Evolutionary conservation across 53 echinoderm and acorn worm species (phyloP), one percentile per base, ranked within the genome.

Genomic region (Glandiceps talaboti): DNA sequence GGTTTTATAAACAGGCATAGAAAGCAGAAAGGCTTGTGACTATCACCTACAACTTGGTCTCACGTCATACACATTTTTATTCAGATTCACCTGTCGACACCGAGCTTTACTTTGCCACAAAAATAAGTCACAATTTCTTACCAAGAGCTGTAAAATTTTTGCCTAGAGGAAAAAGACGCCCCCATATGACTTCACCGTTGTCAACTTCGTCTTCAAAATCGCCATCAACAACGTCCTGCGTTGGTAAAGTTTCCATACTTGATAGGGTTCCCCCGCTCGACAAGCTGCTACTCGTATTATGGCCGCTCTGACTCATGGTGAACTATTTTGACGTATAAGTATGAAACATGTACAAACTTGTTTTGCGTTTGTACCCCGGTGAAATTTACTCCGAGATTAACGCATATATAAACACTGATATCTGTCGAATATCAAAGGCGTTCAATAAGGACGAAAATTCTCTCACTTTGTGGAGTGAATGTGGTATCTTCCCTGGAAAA

Each of bases 231-330:
- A 91, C 91, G 28, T 94, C 94, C 76, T 94, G 91, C 0, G 91
- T 89, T 79, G 94, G 94, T 73, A 94, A 82, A 1, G 94, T 94
- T 73, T 94, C 94, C 91, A 91, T 91, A 73, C 94, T 94, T 10
- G 91, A 89, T 6, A 78, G 30, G 26, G 94, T 94, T 28, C 90
- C 91, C 1, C 82, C 94, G 14, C 91, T 91, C 31, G 89, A 90
- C 26, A 90, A 77, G 74, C 91, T 91, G 80, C 91, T 91, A 28
- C 86, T 86, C 0, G 94, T 94, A 45, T 89, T 92, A 33, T 83
- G 93, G 79, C 86, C 89, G 72, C 74, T 29, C 28, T 45, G 79
- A 82, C 88, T 88, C 88, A 88, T 88, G 79, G 26, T 77, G 29
- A 1, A 26, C 30, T 30, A 27, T 33, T 73, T 6, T 64, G 33